Conservation (phyloP, 2,113 vertebrate species). For the Petroica traversi region DNA sequence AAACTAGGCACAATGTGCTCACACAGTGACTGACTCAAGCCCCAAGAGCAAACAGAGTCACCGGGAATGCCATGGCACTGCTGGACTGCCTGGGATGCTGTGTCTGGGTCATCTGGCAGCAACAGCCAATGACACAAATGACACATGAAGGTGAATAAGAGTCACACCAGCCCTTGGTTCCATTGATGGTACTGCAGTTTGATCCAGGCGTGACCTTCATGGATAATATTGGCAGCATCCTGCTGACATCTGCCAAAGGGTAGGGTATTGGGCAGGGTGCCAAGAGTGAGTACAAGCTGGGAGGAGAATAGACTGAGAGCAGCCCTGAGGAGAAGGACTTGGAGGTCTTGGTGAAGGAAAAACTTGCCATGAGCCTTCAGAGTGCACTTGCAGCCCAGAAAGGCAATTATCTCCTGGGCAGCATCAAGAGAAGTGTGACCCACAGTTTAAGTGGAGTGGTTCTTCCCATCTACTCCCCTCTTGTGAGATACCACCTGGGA, state of each 20-base stretch:
- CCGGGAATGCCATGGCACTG: fast-evolving
- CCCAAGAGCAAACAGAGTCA: neutral
- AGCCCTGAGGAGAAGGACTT: neutral
- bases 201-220: neutral
- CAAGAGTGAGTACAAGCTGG: neutral
- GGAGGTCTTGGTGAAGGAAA: neutral
- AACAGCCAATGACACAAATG: neutral
- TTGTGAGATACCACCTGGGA: fast-evolving
- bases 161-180: neutral
- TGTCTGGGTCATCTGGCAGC: neutral
- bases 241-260: fast-evolving
- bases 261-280: neutral
- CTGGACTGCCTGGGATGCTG: neutral
- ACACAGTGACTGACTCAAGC: neutral
- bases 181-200: fast-evolving
- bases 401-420: neutral
- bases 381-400: neutral
- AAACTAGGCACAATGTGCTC: neutral
- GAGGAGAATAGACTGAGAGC: neutral
- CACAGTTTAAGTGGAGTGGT: neutral
- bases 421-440: neutral
- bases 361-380: neutral
- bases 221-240: fast-evolving
- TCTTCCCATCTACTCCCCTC: neutral
- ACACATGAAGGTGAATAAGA: fast-evolving